A percentile compares a stretch with the other conserved stretches of the same genome.
phyloP scores from a whole-genome alignment of 2,113 vertebrate genomes.

The Ursus arctos region DNA sequence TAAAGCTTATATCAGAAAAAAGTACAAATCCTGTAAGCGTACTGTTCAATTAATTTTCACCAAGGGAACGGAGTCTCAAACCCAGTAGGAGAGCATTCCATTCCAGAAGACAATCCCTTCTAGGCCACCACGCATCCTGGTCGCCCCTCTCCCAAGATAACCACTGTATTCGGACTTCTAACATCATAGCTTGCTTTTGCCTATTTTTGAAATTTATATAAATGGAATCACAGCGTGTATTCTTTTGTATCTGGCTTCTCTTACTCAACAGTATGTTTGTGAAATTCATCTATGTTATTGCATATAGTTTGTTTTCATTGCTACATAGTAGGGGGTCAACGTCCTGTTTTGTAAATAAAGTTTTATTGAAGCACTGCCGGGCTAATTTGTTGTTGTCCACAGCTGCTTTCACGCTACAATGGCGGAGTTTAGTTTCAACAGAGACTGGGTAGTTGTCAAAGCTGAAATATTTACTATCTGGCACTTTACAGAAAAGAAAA shows the following conservation, averaged over 20 bases:
- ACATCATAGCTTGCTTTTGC: background rate
- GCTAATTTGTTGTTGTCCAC: background rate
- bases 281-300: background rate
- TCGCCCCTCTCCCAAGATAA: background rate
- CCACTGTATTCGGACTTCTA: background rate
- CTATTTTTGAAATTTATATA: background rate
- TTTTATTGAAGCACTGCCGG: background rate
- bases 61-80: background rate
- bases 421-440: background rate
- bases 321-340: background rate
- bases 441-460: background rate
- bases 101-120: background rate
- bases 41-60: background rate
- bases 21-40: background rate
- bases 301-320: background rate
- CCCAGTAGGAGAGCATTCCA: background rate
- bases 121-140: too few species aligned
- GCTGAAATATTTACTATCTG: background rate
- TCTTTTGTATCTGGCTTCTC: slow-evolving; percentile 19
- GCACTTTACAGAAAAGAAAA: background rate
- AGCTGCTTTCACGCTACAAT: background rate
- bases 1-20: background rate
- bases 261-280: background rate
- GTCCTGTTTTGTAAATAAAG: slow-evolving; percentile 34
- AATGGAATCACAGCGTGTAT: background rate